Evolutionary conservation across 2,888 invertebrate genomes (phyloP), one percentile per base, ranked within the genome.

Genomic region (Nomada hirtipes): DNA sequence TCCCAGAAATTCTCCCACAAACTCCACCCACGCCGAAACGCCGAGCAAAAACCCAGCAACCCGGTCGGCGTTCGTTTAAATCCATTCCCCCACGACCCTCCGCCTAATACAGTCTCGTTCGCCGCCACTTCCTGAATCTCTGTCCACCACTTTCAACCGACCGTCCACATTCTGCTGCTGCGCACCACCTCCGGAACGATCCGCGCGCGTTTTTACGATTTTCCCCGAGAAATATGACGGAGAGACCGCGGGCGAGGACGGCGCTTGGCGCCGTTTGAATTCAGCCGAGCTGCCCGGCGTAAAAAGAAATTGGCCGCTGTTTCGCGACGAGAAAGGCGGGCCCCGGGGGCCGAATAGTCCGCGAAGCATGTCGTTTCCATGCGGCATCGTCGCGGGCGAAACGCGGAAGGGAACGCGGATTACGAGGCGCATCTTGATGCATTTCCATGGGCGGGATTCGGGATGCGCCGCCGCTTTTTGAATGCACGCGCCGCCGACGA

Each of bases 331-430:
- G 70, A 75, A 60, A 65, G 65, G 72, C 36, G 60, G 36, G 50
- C 15, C 36, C 10, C 36, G 0, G 18, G 26, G 18, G 2, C 59
- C 59, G 64, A 57, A 29, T 74, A 29, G 52, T 29, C 65, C 60
- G 15, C 23, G 68, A 83, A 76, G 68, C 71, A 69, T 63, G 79
- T 83, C 87, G 83, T 89, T 86, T 87, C 83, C 84, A 84, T 84
- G 85, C 86, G 76, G 47, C 47, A 69, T 15, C 68, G 79, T 36
- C 82, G 36, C 79, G 76, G 75, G 64, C 47, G 69, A 77, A 57
- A 65, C 68, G 36, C 75, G 77, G 72, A 83, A 79, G 64, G 70
- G 57, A 74, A 83, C 76, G 23, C 60, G 53, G 69, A 71, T 59
- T 71, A 53, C 64, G 80, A 65, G 65, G 53, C 69, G 84, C 76